phyloP scores from a whole-genome alignment of 2,113 vertebrate species.

The Romanogobio albipinnatus region DNA sequence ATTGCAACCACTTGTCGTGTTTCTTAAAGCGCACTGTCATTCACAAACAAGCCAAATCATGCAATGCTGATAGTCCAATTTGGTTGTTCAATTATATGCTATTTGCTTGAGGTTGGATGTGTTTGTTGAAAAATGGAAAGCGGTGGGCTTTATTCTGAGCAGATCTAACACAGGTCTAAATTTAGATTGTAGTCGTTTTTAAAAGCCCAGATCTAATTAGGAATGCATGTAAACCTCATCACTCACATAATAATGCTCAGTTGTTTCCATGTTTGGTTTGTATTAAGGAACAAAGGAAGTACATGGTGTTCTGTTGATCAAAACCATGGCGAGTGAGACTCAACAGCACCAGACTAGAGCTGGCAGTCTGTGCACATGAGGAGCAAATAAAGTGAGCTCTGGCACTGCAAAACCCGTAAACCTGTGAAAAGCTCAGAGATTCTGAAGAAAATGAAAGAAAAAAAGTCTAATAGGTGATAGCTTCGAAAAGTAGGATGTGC shows the following conservation, averaged over 20 bases:
- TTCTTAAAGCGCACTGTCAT: constrained; percentile 46
- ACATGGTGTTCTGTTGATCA: constrained; percentile 49
- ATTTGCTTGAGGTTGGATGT: constrained; percentile 26
- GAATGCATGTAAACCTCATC: constrained; percentile 54
- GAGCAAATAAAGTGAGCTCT: constrained; percentile 14
- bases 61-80: constrained; percentile 54
- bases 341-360: constrained; percentile 3
- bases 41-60: constrained; percentile 43
- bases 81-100: constrained; percentile 44
- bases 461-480: neutral
- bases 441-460: constrained; percentile 12
- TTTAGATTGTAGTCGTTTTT: constrained; percentile 44
- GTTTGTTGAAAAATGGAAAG: constrained; percentile 37
- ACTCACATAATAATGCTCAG: constrained; percentile 48
- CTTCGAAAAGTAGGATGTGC: neutral
- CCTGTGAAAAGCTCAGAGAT: neutral
- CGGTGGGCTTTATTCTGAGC: constrained; percentile 30
- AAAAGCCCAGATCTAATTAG: constrained; percentile 38
- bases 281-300: constrained; percentile 58
- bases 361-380: constrained; percentile 26
- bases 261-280: constrained; percentile 59
- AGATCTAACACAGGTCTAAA: constrained; percentile 41
- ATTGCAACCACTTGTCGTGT: constrained; percentile 45
- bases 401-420: constrained; percentile 7
- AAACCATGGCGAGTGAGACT: constrained; percentile 53